Evolutionary conservation across 2,888 invertebrate species (phyloP).

Genomic region (Acanthosoma haemorrhoidale): DNA sequence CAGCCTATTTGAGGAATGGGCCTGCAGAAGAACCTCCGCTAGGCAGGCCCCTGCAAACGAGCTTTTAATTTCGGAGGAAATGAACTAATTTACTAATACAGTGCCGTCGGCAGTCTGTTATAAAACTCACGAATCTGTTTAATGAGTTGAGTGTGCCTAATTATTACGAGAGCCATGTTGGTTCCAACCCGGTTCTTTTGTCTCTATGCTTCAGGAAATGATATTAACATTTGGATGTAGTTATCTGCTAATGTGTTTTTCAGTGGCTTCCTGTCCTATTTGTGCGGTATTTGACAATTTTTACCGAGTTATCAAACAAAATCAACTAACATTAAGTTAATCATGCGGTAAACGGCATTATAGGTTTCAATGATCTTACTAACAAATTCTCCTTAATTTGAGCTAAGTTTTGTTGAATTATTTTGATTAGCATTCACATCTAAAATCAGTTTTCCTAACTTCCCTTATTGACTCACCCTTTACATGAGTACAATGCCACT

Average conservation of each 20-base stretch:
- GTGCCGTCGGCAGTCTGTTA: constrained; percentile 3
- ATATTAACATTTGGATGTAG: neutral
- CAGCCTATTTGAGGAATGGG: neutral
- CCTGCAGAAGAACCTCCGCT: no score
- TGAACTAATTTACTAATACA: constrained; percentile 25
- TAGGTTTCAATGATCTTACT: no score
- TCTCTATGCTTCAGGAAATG: constrained; percentile 1
- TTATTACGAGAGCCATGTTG: constrained; percentile 17
- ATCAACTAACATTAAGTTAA: no score
- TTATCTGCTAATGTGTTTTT: neutral
- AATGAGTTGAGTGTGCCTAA: constrained; percentile 14
- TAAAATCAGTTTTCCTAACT: no score
- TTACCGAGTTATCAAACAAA: no score
- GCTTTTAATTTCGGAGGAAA: constrained; percentile 29
- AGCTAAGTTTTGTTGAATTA: no score
- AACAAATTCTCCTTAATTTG: no score
- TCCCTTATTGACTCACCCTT: no score
- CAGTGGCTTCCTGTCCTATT: neutral
- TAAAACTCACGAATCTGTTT: constrained; percentile 19
- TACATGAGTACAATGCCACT: no score
- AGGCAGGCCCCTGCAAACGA: constrained; percentile 8
- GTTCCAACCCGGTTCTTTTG: neutral
- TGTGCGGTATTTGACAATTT: no score
- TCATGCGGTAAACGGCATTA: no score
- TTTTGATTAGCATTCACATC: no score